Percentiles rank a stretch among this genome's conserved stretches.
Evolutionary conservation across 2,797 vertebrate species (phyloP).

Genomic region (Synaphobranchus kaupii): DNA sequence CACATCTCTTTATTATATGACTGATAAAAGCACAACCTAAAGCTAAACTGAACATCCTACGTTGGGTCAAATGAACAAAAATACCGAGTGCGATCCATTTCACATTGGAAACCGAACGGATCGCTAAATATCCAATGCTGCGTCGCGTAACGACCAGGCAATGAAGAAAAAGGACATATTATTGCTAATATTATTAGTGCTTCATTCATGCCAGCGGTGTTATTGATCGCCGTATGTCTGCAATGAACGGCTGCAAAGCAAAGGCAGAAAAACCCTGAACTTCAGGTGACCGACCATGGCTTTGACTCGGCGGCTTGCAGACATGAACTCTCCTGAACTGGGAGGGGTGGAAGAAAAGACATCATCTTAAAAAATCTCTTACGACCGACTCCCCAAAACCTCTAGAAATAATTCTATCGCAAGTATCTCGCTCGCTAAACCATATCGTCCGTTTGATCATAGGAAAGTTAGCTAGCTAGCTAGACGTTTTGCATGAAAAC

Average conservation of each 20-base stretch:
- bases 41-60: slow-evolving; percentile 58
- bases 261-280: slow-evolving; percentile 81
- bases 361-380: slow-evolving; percentile 46
- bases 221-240: slow-evolving; percentile 84
- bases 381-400: slow-evolving; percentile 57
- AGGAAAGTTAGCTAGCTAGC: slow-evolving; percentile 52
- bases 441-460: slow-evolving; percentile 31
- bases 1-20: slow-evolving; percentile 65
- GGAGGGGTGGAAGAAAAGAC: slow-evolving; percentile 63
- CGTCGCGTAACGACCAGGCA: slow-evolving; percentile 1
- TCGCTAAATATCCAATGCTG: background rate
- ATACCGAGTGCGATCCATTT: slow-evolving; percentile 55
- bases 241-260: slow-evolving; percentile 80
- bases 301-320: slow-evolving; percentile 77
- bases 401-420: slow-evolving; percentile 58
- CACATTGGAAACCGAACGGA: background rate
- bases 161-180: background rate
- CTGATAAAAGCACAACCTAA: slow-evolving; percentile 70
- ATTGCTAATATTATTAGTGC: slow-evolving; percentile 18
- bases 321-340: slow-evolving; percentile 66
- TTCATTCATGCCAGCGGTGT: slow-evolving; percentile 60
- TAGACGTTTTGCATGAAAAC: slow-evolving; percentile 65
- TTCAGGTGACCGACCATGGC: slow-evolving; percentile 95
- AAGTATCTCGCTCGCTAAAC: slow-evolving; percentile 39
- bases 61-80: slow-evolving; percentile 66